Percentiles rank a stretch among this genome's conserved stretches.
phyloP scores from a whole-genome alignment of 2,888 invertebrate species.

The Bruchidius siliquastri region DNA sequence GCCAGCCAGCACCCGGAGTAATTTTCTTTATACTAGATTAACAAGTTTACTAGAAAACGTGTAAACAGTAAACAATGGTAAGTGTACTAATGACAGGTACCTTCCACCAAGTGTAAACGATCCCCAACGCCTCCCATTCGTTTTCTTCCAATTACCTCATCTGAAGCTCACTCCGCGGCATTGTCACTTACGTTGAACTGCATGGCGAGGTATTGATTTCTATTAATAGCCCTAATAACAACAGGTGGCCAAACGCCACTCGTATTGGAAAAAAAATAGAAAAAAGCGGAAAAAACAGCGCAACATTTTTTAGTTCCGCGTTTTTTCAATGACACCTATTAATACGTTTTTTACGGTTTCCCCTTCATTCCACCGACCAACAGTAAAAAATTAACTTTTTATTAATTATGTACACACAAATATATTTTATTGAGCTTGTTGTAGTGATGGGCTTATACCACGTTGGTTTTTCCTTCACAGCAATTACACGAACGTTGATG shows the following conservation, averaged over 20 bases:
- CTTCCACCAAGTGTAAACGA: no score
- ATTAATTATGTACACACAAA: conserved; percentile 35
- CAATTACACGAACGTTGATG: background rate
- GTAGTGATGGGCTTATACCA: background rate
- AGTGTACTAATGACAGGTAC: no score
- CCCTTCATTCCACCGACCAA: background rate
- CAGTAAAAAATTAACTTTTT: conserved; percentile 36
- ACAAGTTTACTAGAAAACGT: no score
- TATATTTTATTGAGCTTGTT: conserved; percentile 20
- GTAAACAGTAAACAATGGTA: no score
- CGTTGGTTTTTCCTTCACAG: conserved; percentile 11
- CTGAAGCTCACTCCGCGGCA: no score
- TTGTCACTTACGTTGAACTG: no score
- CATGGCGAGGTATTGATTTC: background rate
- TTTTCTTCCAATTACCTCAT: no score
- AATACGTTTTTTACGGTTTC: conserved; percentile 1
- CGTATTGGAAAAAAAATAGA: background rate
- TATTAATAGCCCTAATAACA: conserved; percentile 7
- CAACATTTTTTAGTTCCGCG: conserved; percentile 2
- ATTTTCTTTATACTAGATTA: no score
- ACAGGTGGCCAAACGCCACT: background rate
- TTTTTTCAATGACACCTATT: conserved; percentile 3
- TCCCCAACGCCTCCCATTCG: no score
- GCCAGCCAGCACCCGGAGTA: no score
- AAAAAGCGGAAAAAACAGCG: background rate